These are phyloP conservation scores for Acrossocheilus wenchowensis DNA, from an alignment of 2,797 vertebrate species.

Conservation along the genomic window DNA sequence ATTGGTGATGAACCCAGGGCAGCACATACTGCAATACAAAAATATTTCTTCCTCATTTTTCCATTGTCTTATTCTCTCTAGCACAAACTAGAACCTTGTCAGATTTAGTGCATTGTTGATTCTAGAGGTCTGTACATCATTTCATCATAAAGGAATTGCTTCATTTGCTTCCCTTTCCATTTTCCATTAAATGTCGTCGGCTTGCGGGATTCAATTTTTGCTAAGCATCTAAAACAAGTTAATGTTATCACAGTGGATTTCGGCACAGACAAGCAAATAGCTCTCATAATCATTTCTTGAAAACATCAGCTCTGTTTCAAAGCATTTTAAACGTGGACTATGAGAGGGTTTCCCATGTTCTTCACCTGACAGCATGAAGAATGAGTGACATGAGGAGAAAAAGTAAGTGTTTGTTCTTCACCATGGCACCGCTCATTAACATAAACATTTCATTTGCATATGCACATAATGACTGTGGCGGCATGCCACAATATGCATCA, in stretches of 20 bases:
- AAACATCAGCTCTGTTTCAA: conserved; percentile 21
- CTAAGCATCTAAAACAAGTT: conserved; percentile 14
- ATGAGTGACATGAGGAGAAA: background rate
- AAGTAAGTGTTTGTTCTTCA: conserved; percentile 35
- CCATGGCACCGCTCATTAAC: conserved; percentile 16
- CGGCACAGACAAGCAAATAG: conserved; percentile 1
- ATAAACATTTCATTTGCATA: conserved; percentile 36
- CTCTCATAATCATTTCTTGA: conserved; percentile 29
- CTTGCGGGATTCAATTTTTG: conserved; percentile 15
- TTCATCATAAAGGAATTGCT: conserved; percentile 11
- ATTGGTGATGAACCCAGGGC: background rate
- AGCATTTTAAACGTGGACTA: conserved; percentile 21
- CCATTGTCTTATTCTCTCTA: background rate
- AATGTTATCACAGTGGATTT: conserved; percentile 34
- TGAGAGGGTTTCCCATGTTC: background rate
- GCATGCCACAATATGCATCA: conserved; percentile 6
- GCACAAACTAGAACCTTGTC: background rate
- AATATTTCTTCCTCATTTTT: background rate
- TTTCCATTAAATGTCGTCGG: conserved; percentile 25
- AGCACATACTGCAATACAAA: background rate
- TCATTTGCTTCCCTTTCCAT: conserved; percentile 34
- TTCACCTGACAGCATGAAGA: background rate
- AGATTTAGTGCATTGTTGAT: background rate
- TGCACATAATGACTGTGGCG: conserved; percentile 8
- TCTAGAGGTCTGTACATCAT: conserved; percentile 11